Conservation (phyloP, 2,888 invertebrate species). For the Pseudococcus viburni region DNA sequence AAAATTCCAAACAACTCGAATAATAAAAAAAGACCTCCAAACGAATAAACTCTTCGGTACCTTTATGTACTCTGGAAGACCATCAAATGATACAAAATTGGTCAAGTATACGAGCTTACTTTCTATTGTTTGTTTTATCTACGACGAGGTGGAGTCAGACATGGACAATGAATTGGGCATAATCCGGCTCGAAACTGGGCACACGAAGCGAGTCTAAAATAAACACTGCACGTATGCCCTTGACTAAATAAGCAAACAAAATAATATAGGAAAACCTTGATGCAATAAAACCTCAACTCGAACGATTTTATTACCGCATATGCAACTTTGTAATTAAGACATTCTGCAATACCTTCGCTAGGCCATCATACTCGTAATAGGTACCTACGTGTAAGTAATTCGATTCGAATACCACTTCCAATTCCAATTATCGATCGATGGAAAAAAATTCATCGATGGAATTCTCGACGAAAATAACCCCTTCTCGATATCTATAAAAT, state of each 20-base stretch:
- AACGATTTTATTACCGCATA: conserved; percentile 8
- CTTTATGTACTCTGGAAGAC: neutral
- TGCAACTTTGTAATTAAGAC: conserved; percentile 37
- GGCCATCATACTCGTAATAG: no score
- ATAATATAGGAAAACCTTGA: conserved; percentile 32
- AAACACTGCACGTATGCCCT: conserved; percentile 14
- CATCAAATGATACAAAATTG: neutral
- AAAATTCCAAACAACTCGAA: neutral
- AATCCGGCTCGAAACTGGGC: no score
- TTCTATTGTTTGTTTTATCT: neutral
- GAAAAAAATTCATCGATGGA: no score
- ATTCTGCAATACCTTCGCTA: neutral
- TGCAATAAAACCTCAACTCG: neutral
- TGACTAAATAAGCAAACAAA: conserved; percentile 15
- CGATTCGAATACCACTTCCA: no score
- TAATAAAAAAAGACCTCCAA: conserved; percentile 37
- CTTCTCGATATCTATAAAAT: neutral
- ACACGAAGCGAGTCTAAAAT: neutral
- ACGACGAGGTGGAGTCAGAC: neutral
- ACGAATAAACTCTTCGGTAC: neutral
- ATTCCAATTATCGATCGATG: no score
- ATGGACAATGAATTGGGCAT: neutral
- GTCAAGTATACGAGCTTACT: neutral
- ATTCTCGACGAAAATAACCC: no score
- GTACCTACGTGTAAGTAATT: no score